Percentiles rank a stretch among this genome's conserved stretches.
These are phyloP conservation scores for Procavia capensis DNA, from an alignment of 2,113 vertebrate genomes.

Conservation along the genomic window DNA sequence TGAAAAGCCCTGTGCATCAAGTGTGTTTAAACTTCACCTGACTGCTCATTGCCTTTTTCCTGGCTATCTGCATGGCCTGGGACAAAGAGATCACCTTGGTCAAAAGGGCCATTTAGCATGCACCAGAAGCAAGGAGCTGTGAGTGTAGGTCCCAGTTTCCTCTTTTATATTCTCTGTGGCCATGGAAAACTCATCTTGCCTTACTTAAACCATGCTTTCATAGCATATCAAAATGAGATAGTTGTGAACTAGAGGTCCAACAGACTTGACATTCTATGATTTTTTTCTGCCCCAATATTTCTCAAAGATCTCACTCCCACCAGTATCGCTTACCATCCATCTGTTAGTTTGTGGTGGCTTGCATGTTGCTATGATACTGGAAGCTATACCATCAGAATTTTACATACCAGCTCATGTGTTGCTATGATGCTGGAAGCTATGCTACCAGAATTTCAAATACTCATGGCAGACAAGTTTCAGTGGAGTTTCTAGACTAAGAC, in stretches of 20 bases:
- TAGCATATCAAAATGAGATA: background rate
- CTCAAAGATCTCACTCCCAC: background rate
- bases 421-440: background rate
- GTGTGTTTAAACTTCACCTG: background rate
- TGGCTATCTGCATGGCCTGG: background rate
- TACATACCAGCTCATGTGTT: background rate
- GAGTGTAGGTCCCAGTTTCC: background rate
- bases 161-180: background rate
- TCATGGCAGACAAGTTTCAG: background rate
- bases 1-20: background rate
- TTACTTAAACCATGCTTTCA: background rate
- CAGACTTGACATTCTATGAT: background rate
- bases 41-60: background rate
- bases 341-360: background rate
- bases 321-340: background rate
- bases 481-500: background rate
- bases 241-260: background rate
- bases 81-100: background rate
- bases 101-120: background rate
- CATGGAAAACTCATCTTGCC: background rate
- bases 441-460: background rate
- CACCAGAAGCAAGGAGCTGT: fast-evolving
- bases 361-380: background rate
- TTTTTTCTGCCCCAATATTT: background rate
- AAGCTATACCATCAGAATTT: background rate